A percentile compares a stretch with the other conserved stretches of the same genome.
phyloP scores from a whole-genome alignment of 92 coral and sea anemone species.

The Siderastrea radians region DNA sequence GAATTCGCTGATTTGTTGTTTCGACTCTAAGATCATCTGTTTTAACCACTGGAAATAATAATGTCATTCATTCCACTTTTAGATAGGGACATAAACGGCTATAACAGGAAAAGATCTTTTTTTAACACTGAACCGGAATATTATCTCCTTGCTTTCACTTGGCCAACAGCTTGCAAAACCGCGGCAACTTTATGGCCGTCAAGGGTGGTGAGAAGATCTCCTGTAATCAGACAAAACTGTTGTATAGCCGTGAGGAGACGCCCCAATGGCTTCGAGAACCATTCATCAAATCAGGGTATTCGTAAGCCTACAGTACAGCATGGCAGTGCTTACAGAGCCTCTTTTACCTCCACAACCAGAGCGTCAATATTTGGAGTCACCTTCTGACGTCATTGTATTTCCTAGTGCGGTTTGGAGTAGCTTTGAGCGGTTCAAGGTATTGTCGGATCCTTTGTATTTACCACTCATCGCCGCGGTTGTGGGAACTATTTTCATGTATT shows the following conservation, averaged over 20 bases:
- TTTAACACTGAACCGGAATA: too few species aligned
- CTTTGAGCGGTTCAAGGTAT: neutral
- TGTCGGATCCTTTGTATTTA: constrained; percentile 35
- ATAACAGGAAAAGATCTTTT: too few species aligned
- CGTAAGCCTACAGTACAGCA: constrained; percentile 44
- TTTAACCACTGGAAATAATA: too few species aligned
- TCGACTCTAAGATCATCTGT: too few species aligned
- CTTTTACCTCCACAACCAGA: constrained; percentile 47
- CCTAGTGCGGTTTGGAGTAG: constrained; percentile 7
- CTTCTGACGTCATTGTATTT: constrained; percentile 39
- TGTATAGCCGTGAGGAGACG: constrained; percentile 1
- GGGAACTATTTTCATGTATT: constrained; percentile 48
- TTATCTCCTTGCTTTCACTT: too few species aligned
- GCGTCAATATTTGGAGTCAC: constrained; percentile 67
- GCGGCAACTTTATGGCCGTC: neutral
- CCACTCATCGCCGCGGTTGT: constrained; percentile 51
- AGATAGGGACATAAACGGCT: too few species aligned
- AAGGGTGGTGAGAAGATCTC: too few species aligned
- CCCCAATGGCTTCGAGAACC: constrained; percentile 43
- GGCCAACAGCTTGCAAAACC: neutral
- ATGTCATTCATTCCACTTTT: too few species aligned
- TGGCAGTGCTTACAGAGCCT: constrained; percentile 48
- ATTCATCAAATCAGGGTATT: constrained; percentile 53
- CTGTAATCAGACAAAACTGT: neutral
- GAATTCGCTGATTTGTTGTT: too few species aligned